Conservation (phyloP, 2,888 invertebrate genomes). For the Drosophila seclusa region DNA sequence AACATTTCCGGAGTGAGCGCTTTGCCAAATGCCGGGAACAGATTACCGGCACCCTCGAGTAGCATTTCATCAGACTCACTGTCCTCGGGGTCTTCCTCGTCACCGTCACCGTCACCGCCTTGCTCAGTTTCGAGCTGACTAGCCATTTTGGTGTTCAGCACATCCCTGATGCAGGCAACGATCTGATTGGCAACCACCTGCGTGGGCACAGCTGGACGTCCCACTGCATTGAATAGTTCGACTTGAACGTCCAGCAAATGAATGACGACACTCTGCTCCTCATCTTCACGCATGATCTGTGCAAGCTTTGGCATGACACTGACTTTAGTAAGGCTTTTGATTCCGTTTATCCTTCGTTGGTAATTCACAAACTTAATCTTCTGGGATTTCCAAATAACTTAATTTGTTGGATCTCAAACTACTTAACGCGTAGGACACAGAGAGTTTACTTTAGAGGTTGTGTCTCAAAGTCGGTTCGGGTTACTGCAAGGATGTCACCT, state of each 20-base stretch:
- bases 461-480: too few relatives aligned
- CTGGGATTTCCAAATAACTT: too few relatives aligned
- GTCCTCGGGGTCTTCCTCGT: slow-evolving; percentile 86
- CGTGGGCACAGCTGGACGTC: slow-evolving; percentile 86
- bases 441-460: too few relatives aligned
- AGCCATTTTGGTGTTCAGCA: slow-evolving; percentile 87
- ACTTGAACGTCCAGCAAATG: slow-evolving; percentile 88
- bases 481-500: too few relatives aligned
- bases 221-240: slow-evolving; percentile 88
- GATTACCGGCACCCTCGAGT: slow-evolving; percentile 90
- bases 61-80: slow-evolving; percentile 91
- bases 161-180: slow-evolving; percentile 88
- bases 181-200: slow-evolving; percentile 88
- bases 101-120: slow-evolving; percentile 79
- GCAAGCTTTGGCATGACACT: slow-evolving; percentile 88
- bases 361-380: too few relatives aligned
- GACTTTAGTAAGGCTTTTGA: too few relatives aligned
- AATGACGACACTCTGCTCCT: slow-evolving; percentile 88
- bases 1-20: slow-evolving; percentile 88
- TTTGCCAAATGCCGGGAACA: slow-evolving; percentile 89
- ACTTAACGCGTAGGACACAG: too few relatives aligned
- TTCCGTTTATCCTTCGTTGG: too few relatives aligned
- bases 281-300: slow-evolving; percentile 87
- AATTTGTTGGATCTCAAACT: too few relatives aligned
- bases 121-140: slow-evolving; percentile 86